Evolutionary conservation across 2,797 vertebrate species (phyloP), one percentile per base, ranked within the genome.

Genomic region (Spheniscus humboldti): DNA sequence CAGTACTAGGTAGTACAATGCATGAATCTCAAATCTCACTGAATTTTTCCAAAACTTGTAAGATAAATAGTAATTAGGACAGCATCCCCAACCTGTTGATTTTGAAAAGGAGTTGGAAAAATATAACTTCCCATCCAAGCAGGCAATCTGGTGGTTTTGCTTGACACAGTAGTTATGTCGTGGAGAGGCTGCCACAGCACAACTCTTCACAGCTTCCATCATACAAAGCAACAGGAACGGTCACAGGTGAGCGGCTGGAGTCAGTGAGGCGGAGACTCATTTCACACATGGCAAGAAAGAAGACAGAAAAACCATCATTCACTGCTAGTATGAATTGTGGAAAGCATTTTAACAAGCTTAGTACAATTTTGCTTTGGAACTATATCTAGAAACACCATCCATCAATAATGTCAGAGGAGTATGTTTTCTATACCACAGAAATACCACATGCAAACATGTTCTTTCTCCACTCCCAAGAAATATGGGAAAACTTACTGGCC

Each of bases 251-350:
- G 74, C 67, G 75, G 81, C 59, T 18, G 23, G 28, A 79, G 39
- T 64, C 90, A 78, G 39, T 63, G 94, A 95, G 47, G 80, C 48
- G 81, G 75, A 95, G 79, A 92, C 75, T 96, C 71, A 93, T 96
- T 97, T 97, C 92, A 90, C 31, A 43, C 95, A 60, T 71, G 92
- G 92, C 48, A 69, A 93, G 76, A 94, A 92, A 86, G 77, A 73
- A 73, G 96, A 82, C 43, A 82, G 88, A 66, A 92, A 89, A 89
- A 7, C 14, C 47, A 84, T 96, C 72, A 94, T 71, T 90, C 66
- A 55, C 25, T 63, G 59, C 59, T 96, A 48, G 39, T 22, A 53
- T 37, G 55, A 56, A 59, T 52, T 86, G 81, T 85, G 73, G 71
- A 74, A 87, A 94, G 37, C 33, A 85, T 83, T 87, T 87, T 79